Conservation (phyloP, 2,888 invertebrate genomes). For the Dioctria linearis region DNA sequence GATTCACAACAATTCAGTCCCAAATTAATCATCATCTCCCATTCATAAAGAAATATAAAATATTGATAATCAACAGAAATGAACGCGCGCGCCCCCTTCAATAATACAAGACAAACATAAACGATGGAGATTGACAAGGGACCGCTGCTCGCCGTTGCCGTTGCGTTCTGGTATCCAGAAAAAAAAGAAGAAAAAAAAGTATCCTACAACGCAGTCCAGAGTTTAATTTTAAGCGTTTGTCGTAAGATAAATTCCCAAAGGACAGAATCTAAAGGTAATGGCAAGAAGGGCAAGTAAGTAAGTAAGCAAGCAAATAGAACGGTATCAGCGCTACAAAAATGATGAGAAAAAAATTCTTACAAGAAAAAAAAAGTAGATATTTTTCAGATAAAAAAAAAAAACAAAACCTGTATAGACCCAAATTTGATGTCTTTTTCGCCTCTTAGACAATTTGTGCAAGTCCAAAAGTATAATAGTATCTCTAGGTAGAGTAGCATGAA, state of each 20-base stretch:
- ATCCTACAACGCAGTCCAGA: constrained; percentile 17
- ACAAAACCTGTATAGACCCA: constrained; percentile 39
- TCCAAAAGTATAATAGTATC: constrained; percentile 1
- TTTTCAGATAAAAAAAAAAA: constrained; percentile 52
- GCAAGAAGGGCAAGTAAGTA: constrained; percentile 29
- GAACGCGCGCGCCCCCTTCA: constrained; percentile 27
- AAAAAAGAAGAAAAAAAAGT: background rate
- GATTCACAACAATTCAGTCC: background rate
- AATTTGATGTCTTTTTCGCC: constrained; percentile 59
- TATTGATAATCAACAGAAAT: constrained; percentile 54
- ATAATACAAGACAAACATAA: constrained; percentile 44
- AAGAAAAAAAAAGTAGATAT: constrained; percentile 48
- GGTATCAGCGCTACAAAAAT: constrained; percentile 15
- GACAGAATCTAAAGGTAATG: constrained; percentile 54
- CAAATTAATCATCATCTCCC: constrained; percentile 30
- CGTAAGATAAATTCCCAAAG: constrained; percentile 55
- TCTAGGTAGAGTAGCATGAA: too few species aligned
- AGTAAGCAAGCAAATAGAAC: background rate
- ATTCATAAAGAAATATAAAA: constrained; percentile 45
- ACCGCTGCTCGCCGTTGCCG: background rate
- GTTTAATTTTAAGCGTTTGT: constrained; percentile 56
- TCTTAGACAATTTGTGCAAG: constrained; percentile 54
- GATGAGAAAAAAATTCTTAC: constrained; percentile 44
- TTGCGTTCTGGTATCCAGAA: too few species aligned
- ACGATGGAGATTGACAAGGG: constrained; percentile 31